Percentiles rank a stretch among this genome's conserved stretches.
These are phyloP conservation scores for Actinostola sp. DNA, from an alignment of 92 coral and sea anemone species.

Conservation along the genomic window DNA sequence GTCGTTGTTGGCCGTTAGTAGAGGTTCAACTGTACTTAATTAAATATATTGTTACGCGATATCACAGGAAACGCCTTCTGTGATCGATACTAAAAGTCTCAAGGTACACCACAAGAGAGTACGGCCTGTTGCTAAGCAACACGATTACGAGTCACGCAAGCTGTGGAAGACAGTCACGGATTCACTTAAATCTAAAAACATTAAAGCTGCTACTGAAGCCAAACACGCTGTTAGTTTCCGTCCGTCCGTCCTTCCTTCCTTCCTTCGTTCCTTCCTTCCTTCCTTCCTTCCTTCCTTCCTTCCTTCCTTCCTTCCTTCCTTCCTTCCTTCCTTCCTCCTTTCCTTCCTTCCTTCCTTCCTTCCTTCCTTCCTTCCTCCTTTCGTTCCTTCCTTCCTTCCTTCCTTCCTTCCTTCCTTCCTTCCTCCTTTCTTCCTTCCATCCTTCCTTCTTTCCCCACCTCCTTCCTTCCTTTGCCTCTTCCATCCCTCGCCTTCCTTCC, in stretches of 20 bases:
- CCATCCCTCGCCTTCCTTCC: not conserved
- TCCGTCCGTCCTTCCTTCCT: not conserved
- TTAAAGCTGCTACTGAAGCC: slow-evolving; percentile 80
- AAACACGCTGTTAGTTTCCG: slow-evolving; percentile 73
- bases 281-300: too few relatives aligned
- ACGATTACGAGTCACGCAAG: slow-evolving; percentile 84
- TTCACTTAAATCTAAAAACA: slow-evolving; percentile 71
- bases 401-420: not conserved
- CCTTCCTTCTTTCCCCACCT: too few relatives aligned
- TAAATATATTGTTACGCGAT: not conserved
- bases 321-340: too few relatives aligned
- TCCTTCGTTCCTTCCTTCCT: not conserved
- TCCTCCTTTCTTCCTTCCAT: not conserved
- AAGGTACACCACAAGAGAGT: slow-evolving; percentile 76
- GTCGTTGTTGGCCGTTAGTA: not conserved
- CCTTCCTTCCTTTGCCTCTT: not conserved
- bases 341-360: not conserved
- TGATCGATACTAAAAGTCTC: slow-evolving; percentile 73
- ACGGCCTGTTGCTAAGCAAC: slow-evolving; percentile 71
- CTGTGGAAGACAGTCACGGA: slow-evolving; percentile 87
- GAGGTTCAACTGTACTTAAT: not conserved
- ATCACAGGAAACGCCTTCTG: slow-evolving; percentile 62
- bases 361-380: too few relatives aligned
- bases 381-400: not conserved
- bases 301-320: too few relatives aligned